Evolutionary conservation across 2,797 vertebrate genomes (phyloP).

Genomic region (Huso huso): DNA sequence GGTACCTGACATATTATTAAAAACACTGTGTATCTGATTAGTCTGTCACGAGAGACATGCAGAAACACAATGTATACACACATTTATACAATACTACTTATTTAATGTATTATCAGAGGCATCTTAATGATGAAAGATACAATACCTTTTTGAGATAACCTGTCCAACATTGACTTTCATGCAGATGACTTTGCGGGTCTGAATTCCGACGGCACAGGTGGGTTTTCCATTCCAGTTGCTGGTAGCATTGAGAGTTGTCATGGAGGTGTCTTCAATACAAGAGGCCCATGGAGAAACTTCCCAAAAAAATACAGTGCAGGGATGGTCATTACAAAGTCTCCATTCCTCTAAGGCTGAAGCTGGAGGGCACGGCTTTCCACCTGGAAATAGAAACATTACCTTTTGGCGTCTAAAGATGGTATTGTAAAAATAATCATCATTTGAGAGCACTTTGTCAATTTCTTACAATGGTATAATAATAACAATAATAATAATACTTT

Average conservation of each 20-base stretch:
- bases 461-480: too few species aligned
- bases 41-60: too few species aligned
- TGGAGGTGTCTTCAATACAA: constrained; percentile 60
- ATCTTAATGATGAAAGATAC: neutral
- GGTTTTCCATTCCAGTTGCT: constrained; percentile 48
- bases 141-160: constrained; percentile 79
- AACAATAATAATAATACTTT: too few species aligned
- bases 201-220: constrained; percentile 69
- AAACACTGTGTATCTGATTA: too few species aligned
- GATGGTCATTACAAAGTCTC: constrained; percentile 75
- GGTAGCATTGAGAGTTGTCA: constrained; percentile 51
- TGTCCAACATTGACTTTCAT: constrained; percentile 68
- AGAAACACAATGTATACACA: too few species aligned
- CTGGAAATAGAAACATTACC: constrained; percentile 34
- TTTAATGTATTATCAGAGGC: too few species aligned
- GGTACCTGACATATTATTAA: too few species aligned
- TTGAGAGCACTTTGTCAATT: too few species aligned
- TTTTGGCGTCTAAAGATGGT: too few species aligned
- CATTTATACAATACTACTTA: too few species aligned
- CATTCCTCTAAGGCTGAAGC: constrained; percentile 72
- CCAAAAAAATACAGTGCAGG: constrained; percentile 77
- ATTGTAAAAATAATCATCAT: too few species aligned
- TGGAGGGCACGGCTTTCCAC: constrained; percentile 74
- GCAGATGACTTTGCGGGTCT: constrained; percentile 77
- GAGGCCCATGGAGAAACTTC: constrained; percentile 73